Evolutionary conservation across 2,888 invertebrate species (phyloP), one percentile per base, ranked within the genome.

Genomic region (Arge pagana): DNA sequence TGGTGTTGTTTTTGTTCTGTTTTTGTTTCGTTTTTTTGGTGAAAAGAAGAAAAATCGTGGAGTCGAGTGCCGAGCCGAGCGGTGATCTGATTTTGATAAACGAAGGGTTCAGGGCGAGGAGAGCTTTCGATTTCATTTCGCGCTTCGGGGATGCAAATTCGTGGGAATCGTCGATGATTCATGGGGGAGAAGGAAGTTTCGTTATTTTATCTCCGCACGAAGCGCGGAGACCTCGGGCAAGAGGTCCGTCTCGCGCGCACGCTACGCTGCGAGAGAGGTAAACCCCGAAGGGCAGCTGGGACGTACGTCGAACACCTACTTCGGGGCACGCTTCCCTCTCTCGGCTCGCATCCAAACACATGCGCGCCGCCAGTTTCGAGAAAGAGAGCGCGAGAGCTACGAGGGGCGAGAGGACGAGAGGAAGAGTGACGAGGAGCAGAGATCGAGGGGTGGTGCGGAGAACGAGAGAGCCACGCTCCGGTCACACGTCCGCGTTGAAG

Each of bases 401-500:
- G 45, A 45, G 45, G 35, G 35, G 23, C 45, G 31, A 10, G 45
- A 45, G 45, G 33, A 45, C 33, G 54, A 56, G 43, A 50, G 43
- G 30, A 48, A 54, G 50, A 40, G 11, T 49, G 37, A 39, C 45
- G 53, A 48, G 48, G 52, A 49, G 11, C 52, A 59, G 55, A 53
- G 49, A 48, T n/a, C n/a, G 39, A 45, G 43, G 30, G 45, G 54
- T 50, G 40, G 11, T 49, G 37, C 37, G 42, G 53, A 48, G 48
- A 51, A 49, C 13, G 54, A 59, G 57, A 55, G 52, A 52, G 68
- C 64, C 71, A 71, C 71, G 68, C 70, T 71, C 63, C 66, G 60
- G 71, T 66, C 71, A 71, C 71, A 71, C 70, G 70, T 70, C 70
- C 60, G 61, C 23, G 2, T 31, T 45, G 23, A 45, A n/a, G 45